These are phyloP conservation scores for Drosophila tripunctata DNA, from an alignment of 2,888 invertebrate species.

Conservation along the genomic window DNA sequence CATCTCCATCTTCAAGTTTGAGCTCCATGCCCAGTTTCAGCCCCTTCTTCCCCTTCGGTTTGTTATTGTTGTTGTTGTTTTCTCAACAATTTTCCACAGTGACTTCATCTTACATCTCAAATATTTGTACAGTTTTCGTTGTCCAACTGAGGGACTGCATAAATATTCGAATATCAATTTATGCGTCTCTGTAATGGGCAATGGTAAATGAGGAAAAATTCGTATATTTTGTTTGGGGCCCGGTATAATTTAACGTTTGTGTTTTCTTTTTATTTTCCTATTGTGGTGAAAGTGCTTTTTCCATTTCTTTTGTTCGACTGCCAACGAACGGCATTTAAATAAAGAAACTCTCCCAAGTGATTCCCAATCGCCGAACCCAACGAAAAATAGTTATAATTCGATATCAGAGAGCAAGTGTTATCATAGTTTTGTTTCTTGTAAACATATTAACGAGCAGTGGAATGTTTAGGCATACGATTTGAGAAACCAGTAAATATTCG, in stretches of 20 bases:
- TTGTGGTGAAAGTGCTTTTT: constrained; percentile 59
- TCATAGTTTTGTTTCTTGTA: neutral
- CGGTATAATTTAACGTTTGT: constrained; percentile 55
- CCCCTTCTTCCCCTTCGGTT: neutral
- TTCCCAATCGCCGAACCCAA: neutral
- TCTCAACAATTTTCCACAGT: constrained; percentile 27
- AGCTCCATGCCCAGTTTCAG: constrained; percentile 14
- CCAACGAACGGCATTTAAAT: constrained; percentile 15
- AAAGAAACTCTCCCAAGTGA: constrained; percentile 9
- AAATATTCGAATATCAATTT: constrained; percentile 72
- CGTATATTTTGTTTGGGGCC: constrained; percentile 35
- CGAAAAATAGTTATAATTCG: neutral
- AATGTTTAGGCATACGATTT: no score
- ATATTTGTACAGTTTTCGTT: constrained; percentile 52
- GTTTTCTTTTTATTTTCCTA: constrained; percentile 9
- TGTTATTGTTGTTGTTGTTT: constrained; percentile 4
- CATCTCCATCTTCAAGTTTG: constrained; percentile 33
- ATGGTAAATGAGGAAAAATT: constrained; percentile 24
- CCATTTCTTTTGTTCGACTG: neutral
- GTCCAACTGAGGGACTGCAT: constrained; percentile 38
- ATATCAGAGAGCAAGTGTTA: neutral
- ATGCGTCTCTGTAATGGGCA: constrained; percentile 52
- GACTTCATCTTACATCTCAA: constrained; percentile 51
- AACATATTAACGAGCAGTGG: neutral
- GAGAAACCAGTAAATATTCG: no score